A percentile compares a stretch with the other conserved stretches of the same genome.
Conservation (phyloP, 1,140 invertebrate genomes). For the Drosophila trapezifrons region DNA sequence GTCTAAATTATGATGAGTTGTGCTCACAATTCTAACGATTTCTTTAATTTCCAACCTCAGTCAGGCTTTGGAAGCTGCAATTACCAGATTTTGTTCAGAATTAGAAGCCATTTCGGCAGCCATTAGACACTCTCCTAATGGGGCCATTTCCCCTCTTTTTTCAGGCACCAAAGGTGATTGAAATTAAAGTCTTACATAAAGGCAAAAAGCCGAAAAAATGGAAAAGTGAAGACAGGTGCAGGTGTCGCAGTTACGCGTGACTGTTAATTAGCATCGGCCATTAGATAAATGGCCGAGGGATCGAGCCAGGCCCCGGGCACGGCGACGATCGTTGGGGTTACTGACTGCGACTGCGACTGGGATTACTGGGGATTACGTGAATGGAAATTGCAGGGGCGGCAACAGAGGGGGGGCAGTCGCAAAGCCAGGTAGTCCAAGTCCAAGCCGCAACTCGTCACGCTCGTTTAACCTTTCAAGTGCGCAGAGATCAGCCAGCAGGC, state of each 20-base stretch:
- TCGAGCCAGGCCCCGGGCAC: conserved; percentile 17
- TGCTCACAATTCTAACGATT: neutral
- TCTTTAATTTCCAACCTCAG: neutral
- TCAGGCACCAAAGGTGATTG: conserved; percentile 3
- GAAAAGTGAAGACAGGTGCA: conserved; percentile 14
- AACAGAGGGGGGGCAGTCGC: neutral
- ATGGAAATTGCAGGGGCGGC: conserved; percentile 6
- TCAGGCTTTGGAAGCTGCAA: neutral
- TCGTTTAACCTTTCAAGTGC: conserved; percentile 68
- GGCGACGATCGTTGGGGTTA: conserved; percentile 2
- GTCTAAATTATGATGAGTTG: neutral
- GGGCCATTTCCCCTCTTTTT: conserved; percentile 4
- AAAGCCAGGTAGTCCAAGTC: conserved; percentile 41
- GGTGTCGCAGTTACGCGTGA: conserved; percentile 54
- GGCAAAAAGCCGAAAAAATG: conserved; percentile 11
- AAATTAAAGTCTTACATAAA: conserved; percentile 42
- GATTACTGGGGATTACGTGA: conserved; percentile 31
- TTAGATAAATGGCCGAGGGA: conserved; percentile 33
- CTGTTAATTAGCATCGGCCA: conserved; percentile 46
- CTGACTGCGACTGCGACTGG: conserved; percentile 8
- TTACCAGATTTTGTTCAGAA: conserved; percentile 21
- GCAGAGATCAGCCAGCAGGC: conserved; percentile 39
- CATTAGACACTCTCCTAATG: conserved; percentile 14
- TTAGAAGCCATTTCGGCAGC: conserved; percentile 3
- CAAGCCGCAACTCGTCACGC: conserved; percentile 50